phyloP scores from a whole-genome alignment of 1,140 invertebrate genomes.

The Arctopsyche grandis region DNA sequence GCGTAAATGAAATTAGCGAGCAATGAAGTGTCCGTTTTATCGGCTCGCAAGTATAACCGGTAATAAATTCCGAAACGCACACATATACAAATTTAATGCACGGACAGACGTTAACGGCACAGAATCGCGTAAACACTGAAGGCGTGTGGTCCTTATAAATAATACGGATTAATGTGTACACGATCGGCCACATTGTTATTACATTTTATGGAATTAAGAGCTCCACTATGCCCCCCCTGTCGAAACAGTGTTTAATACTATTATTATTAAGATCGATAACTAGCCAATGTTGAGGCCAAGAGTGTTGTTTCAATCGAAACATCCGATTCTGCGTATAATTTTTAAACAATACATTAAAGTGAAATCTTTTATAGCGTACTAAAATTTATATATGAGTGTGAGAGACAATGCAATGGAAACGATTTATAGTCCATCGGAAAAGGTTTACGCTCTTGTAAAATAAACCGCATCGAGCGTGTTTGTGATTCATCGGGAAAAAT shows the following conservation, averaged over 20 bases:
- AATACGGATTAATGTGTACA: slow-evolving; percentile 14
- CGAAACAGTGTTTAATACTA: background rate
- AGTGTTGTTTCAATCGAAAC: too few relatives aligned
- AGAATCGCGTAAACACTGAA: slow-evolving; percentile 18
- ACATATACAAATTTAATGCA: background rate
- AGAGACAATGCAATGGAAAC: too few relatives aligned
- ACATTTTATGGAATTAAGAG: slow-evolving; percentile 1
- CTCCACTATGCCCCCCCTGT: background rate
- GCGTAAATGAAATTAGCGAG: slow-evolving; percentile 22
- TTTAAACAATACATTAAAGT: too few relatives aligned
- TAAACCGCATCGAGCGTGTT: too few relatives aligned
- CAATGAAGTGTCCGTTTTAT: slow-evolving; percentile 22
- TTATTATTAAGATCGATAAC: too few relatives aligned
- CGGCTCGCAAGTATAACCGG: slow-evolving; percentile 5
- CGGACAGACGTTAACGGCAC: slow-evolving; percentile 9
- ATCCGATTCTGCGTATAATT: too few relatives aligned
- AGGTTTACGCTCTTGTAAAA: too few relatives aligned
- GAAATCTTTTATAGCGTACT: too few relatives aligned
- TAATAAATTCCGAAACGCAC: slow-evolving; percentile 5
- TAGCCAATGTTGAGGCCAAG: too few relatives aligned
- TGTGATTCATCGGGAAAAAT: too few relatives aligned
- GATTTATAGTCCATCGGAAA: too few relatives aligned
- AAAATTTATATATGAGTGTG: too few relatives aligned
- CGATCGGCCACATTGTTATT: slow-evolving; percentile 1
- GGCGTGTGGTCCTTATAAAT: slow-evolving; percentile 32